Base-by-base conservation (phyloP, 2,888 invertebrate species). In the Crossocerus cetratus region DNA sequence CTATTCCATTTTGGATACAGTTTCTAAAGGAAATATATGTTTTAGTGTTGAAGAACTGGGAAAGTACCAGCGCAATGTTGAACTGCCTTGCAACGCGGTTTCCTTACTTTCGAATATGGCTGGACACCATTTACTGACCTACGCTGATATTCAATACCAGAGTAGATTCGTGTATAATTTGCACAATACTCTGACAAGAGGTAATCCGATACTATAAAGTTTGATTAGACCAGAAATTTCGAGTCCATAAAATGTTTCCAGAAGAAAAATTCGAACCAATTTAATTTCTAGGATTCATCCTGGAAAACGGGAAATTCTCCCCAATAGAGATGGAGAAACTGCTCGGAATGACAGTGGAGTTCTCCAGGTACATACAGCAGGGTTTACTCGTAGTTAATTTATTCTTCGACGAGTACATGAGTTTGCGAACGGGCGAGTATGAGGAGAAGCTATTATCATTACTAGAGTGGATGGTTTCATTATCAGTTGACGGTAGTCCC, bases 91-190 rank as follows among this genome's bases (percentile, higher is more conserved):
- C 53, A 88, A 86, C 69, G 85, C 89, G n/a, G 80, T 85, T 61
- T 90, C 90, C 14, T 83, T 90, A 44, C 78, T 90, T 42, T 78
- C 82, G 3, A 90, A 88, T 68, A 80, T 64, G 2, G 86, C 87
- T 42, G 90, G 90, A 21, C 86, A 87, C 43, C 90, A 90, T 74
- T 83, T 90, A 32, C 83, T 90, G 21, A 86, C 87, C n/a, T 90
- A 85, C 22, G 76, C 88, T 3, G 82, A 87, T 65, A 72, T 80
- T 61, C 83, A 86, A 18, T 90, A 88, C 72, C 90, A 90, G 74
- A 86, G 85, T 65, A 86, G 88, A 83, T 90, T 90, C 68, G 86
- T 86, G 8, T 86, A 87, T 63, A 89, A 89, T 78, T 83, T 90
- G 18, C 89, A 89, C 63, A 86, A 86, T 61, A 86, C 87, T 16